phyloP scores from a whole-genome alignment of 2,888 invertebrate species.

The Ophion costatus region DNA sequence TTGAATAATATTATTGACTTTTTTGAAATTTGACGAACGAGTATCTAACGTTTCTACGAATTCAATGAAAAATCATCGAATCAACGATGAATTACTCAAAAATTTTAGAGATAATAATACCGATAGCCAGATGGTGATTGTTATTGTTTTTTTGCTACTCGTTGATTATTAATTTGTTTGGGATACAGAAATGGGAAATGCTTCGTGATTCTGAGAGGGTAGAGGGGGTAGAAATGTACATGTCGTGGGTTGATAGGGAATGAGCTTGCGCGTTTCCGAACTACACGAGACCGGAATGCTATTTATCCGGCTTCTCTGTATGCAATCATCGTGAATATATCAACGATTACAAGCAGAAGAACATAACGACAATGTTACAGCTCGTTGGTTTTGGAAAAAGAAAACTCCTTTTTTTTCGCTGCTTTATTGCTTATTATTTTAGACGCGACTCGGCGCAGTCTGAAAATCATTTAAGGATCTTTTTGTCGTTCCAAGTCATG shows the following conservation, averaged over 20 bases:
- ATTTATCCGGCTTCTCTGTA: slow-evolving; percentile 11
- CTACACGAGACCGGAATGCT: slow-evolving; percentile 1
- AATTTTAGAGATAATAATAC: background rate
- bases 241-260: background rate
- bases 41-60: no score
- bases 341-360: slow-evolving; percentile 10
- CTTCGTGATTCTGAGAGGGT: background rate
- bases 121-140: no score
- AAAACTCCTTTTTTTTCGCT: background rate
- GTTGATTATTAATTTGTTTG: no score
- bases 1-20: no score
- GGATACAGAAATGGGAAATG: background rate
- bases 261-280: background rate
- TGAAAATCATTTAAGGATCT: no score
- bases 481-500: no score
- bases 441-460: no score
- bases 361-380: background rate
- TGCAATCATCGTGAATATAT: background rate
- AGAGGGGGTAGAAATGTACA: background rate
- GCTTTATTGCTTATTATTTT: no score
- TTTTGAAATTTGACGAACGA: no score
- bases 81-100: no score
- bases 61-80: no score
- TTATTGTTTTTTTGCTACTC: no score
- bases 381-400: background rate